Conservation (phyloP, 37 sponge, comb jelly and placozoan species). For the Aphrocallistes beatrix region DNA sequence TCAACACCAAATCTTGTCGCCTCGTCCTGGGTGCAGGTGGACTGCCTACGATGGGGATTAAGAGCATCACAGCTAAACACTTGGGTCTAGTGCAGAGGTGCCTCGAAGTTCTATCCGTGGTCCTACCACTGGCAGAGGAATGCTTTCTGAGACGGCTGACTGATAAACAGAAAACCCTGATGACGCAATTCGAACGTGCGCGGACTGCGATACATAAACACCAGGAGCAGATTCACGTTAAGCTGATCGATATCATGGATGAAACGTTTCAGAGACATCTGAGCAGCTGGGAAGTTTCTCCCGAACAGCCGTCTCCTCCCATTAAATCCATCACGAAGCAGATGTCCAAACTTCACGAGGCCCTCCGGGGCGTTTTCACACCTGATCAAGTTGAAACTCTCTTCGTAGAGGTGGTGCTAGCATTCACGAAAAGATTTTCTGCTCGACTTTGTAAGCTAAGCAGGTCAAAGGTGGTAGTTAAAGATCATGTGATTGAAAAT, state of each 20-base stretch:
- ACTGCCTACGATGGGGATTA: slow-evolving; percentile 64
- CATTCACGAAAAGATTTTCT: slow-evolving; percentile 27
- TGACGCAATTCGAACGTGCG: slow-evolving; percentile 56
- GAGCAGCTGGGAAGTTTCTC: slow-evolving; percentile 75
- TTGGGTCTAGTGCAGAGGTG: slow-evolving; percentile 62
- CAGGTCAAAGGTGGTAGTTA: background rate
- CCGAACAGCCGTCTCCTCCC: slow-evolving; percentile 61
- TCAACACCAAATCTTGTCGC: slow-evolving; percentile 72
- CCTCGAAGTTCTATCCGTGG: slow-evolving; percentile 50
- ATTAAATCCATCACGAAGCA: slow-evolving; percentile 66
- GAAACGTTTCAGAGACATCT: slow-evolving; percentile 62
- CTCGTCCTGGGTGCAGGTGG: slow-evolving; percentile 92
- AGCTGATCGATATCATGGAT: slow-evolving; percentile 79
- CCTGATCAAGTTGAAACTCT: slow-evolving; percentile 46
- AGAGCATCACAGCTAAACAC: slow-evolving; percentile 93
- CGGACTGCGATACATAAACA: slow-evolving; percentile 39
- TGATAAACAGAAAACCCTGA: slow-evolving; percentile 44
- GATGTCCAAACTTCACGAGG: slow-evolving; percentile 77
- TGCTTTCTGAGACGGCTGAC: slow-evolving; percentile 52
- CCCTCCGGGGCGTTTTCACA: slow-evolving; percentile 61
- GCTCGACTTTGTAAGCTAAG: background rate
- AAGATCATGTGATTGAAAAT: background rate
- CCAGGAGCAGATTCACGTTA: slow-evolving; percentile 54
- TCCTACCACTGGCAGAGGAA: slow-evolving; percentile 44
- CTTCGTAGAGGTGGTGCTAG: slow-evolving; percentile 18